phyloP scores from a whole-genome alignment of 2,888 invertebrate species.

The Cremastobaeus sp. region DNA sequence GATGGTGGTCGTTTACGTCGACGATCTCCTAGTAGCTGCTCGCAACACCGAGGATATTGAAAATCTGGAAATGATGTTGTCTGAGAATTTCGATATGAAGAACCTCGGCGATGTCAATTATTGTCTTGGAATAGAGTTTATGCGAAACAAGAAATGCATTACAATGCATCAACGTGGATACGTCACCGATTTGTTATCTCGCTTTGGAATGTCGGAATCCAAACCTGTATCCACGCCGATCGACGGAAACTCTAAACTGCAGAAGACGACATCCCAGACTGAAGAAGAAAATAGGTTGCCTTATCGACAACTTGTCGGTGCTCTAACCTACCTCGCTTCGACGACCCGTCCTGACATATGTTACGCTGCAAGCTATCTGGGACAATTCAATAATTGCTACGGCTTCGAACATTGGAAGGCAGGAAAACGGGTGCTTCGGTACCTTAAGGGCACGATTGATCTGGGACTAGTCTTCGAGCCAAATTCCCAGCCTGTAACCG shows the following conservation, averaged over 20 bases:
- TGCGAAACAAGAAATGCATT: neutral
- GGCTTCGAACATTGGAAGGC: neutral
- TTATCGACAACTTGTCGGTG: neutral
- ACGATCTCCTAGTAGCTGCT: slow-evolving; percentile 15
- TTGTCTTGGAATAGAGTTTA: slow-evolving; percentile 10
- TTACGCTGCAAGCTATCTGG: neutral
- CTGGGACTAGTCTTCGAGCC: neutral
- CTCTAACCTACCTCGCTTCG: neutral
- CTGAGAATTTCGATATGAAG: slow-evolving; percentile 1
- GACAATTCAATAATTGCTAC: slow-evolving; percentile 2
- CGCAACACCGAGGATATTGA: neutral
- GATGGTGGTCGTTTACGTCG: slow-evolving; percentile 12
- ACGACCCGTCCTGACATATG: neutral
- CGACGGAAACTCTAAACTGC: neutral
- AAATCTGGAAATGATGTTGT: neutral
- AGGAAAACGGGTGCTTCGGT: neutral
- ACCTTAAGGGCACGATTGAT: neutral
- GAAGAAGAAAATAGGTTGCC: neutral
- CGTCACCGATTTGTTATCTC: neutral
- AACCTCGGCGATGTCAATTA: slow-evolving; percentile 6
- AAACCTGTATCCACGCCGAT: neutral
- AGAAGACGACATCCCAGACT: neutral
- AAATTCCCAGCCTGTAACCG: neutral
- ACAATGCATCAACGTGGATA: neutral
- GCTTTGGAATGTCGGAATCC: neutral